Percentiles rank a stretch among this genome's conserved stretches.
phyloP scores from a whole-genome alignment of 1,140 invertebrate species.

The Brachionus calyciflorus region DNA sequence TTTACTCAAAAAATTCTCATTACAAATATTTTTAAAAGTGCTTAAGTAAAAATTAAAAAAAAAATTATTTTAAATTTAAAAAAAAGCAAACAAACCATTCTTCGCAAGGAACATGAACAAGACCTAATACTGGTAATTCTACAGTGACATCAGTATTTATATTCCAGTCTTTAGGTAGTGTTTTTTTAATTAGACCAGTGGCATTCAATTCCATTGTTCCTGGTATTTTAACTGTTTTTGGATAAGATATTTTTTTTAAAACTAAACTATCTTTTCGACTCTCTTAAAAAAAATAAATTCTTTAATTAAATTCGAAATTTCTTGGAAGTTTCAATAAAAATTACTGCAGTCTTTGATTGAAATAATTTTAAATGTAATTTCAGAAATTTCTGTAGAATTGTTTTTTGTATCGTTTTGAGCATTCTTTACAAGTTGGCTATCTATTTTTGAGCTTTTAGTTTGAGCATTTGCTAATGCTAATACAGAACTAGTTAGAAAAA shows the following conservation, averaged over 20 bases:
- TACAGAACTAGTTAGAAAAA: too few relatives aligned
- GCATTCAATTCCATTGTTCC: conserved; percentile 12
- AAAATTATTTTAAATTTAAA: neutral
- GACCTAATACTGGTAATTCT: neutral
- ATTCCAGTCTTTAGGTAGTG: conserved; percentile 27
- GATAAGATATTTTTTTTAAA: neutral
- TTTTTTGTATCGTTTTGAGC: neutral
- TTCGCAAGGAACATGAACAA: conserved; percentile 8
- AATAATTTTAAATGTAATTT: neutral
- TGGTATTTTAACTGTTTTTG: neutral
- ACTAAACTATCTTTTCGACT: neutral
- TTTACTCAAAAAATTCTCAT: neutral
- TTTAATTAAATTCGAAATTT: neutral
- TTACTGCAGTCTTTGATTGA: conserved; percentile 38
- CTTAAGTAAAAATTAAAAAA: neutral
- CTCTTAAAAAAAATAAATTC: neutral
- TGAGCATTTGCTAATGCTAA: too few relatives aligned
- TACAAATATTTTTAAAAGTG: conserved; percentile 11
- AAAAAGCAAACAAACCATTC: neutral
- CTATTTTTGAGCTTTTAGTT: too few relatives aligned
- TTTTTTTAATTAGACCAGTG: conserved; percentile 1
- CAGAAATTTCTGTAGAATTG: neutral
- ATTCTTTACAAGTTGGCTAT: too few relatives aligned
- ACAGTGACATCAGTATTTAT: conserved; percentile 1
- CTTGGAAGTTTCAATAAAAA: neutral